Evolutionary conservation across 2,113 vertebrate species (phyloP).

Genomic region (Narcine bancroftii): DNA sequence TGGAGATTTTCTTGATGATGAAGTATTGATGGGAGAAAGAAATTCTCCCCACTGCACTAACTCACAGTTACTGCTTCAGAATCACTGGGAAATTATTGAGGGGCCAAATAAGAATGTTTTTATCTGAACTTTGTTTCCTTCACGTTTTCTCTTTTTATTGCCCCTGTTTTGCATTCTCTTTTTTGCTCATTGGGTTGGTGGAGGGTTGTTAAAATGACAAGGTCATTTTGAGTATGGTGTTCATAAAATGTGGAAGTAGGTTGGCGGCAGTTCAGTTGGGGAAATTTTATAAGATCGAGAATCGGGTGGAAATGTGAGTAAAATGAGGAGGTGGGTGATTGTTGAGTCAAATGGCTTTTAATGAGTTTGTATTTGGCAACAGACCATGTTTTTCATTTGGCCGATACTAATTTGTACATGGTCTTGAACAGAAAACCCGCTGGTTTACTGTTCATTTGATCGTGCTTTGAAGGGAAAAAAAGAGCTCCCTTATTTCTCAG

Average conservation of each 20-base stretch:
- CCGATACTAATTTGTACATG: conserved; percentile 19
- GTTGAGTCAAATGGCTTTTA: not conserved
- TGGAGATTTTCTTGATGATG: not conserved
- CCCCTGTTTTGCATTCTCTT: not conserved
- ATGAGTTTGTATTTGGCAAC: conserved; percentile 14
- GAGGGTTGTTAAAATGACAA: not conserved
- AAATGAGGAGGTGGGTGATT: not conserved
- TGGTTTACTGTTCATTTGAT: conserved; percentile 4
- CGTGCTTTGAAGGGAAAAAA: not conserved
- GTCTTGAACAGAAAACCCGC: not conserved
- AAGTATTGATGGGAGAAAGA: not conserved
- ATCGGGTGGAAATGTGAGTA: not conserved
- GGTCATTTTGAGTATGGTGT: not conserved
- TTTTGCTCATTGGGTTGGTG: not conserved
- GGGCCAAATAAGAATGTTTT: not conserved
- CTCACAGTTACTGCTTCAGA: not conserved
- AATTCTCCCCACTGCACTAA: not conserved
- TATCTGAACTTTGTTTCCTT: not conserved
- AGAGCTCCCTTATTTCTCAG: not conserved
- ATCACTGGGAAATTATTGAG: no score
- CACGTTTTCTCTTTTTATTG: not conserved
- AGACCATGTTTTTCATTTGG: not conserved
- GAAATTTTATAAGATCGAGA: not conserved
- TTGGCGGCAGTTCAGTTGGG: not conserved
- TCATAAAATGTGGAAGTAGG: not conserved